Evolutionary conservation across 2,797 vertebrate genomes (phyloP), one percentile per base, ranked within the genome.

Genomic region (Fistularia commersonii): DNA sequence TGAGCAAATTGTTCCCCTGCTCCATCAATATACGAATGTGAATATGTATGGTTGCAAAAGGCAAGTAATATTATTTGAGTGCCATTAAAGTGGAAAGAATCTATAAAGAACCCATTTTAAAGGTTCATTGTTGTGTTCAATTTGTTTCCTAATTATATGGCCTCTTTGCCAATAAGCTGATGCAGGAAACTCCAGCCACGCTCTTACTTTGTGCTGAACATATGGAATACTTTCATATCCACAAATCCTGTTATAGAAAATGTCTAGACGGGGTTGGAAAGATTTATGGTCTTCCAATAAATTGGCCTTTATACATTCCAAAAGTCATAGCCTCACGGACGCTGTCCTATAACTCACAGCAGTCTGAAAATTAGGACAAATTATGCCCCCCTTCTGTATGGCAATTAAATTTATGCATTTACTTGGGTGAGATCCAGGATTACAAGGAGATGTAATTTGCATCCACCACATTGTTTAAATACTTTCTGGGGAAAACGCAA

Each of bases 391-490:
- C 64, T 62, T 72, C 58, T 61, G 41, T 63, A 43, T 66, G 48
- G 67, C 73, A 77, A 80, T 87, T 83, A 83, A 76, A 70, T 77
- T 77, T 76, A 81, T 77, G 75, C 72, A 76, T 85, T 82, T 68
- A 62, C 64, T 83, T 81, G 76, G 74, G 57, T 65, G 45, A 36
- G 51, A 56, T 77, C 80, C 81, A 83, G 67, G 36, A 55, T 55
- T 48, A 58, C 48, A 56, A 65, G 66, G 50, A 14, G 56, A 68
- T 72, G 51, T 70, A 40, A 81, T 78, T 61, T 67, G 66, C 54
- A 66, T 79, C 63, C 57, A 53, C 56, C 53, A 65, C 59, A 54
- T 52, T 32, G 4, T 23, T 23, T 23, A 23, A n/a, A 43, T 41
- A 52, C 50, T 34, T 51, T 51, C 49, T 12, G 8, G 5, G 15